These are phyloP conservation scores for Seira musarum DNA, from an alignment of 2,888 invertebrate species.

Conservation along the genomic window DNA sequence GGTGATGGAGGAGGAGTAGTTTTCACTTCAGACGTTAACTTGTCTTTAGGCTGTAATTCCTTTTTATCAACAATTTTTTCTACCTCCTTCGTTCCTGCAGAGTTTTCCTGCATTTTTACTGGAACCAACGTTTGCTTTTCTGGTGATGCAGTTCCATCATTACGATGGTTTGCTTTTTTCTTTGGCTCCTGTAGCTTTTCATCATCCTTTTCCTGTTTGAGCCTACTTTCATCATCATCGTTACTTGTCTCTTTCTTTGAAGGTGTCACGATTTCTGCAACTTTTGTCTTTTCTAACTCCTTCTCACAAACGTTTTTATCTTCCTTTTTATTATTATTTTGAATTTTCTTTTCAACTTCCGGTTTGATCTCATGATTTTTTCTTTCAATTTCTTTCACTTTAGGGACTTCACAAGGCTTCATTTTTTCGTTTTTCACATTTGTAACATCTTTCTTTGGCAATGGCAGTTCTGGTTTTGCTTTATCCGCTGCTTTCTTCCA, in stretches of 20 bases:
- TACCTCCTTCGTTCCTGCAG: background rate
- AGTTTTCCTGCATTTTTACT: constrained; percentile 35
- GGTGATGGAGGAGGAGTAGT: constrained; percentile 2
- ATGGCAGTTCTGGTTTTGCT: background rate
- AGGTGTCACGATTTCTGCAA: background rate
- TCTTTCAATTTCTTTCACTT: constrained; percentile 29
- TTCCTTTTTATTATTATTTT: background rate
- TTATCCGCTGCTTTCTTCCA: background rate
- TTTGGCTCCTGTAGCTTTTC: too few relatives aligned
- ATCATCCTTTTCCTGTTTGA: too few relatives aligned
- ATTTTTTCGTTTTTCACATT: constrained; percentile 17
- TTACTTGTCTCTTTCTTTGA: too few relatives aligned
- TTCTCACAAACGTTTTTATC: too few relatives aligned
- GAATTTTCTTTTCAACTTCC: background rate
- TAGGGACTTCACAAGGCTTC: background rate
- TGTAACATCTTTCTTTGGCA: constrained; percentile 21
- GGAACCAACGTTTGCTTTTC: constrained; percentile 36
- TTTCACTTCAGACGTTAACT: background rate
- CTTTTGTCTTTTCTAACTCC: background rate
- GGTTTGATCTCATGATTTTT: constrained; percentile 32
- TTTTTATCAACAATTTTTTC: background rate
- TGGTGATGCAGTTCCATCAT: constrained; percentile 6
- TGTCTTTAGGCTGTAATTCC: background rate
- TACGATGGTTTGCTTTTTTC: constrained; percentile 2
- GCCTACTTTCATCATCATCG: too few relatives aligned